These are phyloP conservation scores for Agrochola litura DNA, from an alignment of 2,888 invertebrate genomes.

Conservation along the genomic window DNA sequence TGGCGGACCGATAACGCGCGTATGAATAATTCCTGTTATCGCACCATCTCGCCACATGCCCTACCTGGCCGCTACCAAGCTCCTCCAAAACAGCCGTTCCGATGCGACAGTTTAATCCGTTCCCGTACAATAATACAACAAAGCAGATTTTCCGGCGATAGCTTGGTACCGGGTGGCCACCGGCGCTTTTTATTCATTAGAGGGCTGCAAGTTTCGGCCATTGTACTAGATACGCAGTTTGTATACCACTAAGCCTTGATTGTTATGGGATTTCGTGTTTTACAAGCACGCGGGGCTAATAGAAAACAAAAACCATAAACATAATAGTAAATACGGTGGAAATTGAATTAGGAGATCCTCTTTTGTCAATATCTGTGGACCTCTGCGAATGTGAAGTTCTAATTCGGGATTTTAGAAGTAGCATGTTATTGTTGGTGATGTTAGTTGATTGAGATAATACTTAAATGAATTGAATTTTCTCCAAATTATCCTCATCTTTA, in stretches of 20 bases:
- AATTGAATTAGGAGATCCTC: constrained; percentile 76
- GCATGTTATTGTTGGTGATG: not conserved
- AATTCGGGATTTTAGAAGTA: constrained; percentile 4
- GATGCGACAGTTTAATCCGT: constrained; percentile 73
- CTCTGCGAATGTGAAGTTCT: constrained; percentile 17
- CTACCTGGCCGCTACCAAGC: constrained; percentile 88
- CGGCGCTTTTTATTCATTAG: constrained; percentile 88
- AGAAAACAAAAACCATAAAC: constrained; percentile 80
- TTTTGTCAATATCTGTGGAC: constrained; percentile 67
- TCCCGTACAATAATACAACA: constrained; percentile 64
- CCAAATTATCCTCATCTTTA: not conserved
- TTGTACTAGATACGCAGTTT: constrained; percentile 87
- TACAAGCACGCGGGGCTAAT: constrained; percentile 78
- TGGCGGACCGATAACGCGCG: constrained; percentile 89
- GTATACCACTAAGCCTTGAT: constrained; percentile 86
- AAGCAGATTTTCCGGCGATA: constrained; percentile 62
- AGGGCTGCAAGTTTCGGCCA: constrained; percentile 87
- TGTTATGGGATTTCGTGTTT: constrained; percentile 85
- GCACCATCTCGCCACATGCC: constrained; percentile 90
- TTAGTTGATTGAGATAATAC: not conserved
- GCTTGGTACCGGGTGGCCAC: constrained; percentile 81
- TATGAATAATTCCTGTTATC: constrained; percentile 91
- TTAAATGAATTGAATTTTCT: not conserved
- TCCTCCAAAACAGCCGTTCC: constrained; percentile 75
- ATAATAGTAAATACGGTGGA: constrained; percentile 75